Evolutionary conservation across 2,888 invertebrate species (phyloP).

Genomic region (Labia minor): DNA sequence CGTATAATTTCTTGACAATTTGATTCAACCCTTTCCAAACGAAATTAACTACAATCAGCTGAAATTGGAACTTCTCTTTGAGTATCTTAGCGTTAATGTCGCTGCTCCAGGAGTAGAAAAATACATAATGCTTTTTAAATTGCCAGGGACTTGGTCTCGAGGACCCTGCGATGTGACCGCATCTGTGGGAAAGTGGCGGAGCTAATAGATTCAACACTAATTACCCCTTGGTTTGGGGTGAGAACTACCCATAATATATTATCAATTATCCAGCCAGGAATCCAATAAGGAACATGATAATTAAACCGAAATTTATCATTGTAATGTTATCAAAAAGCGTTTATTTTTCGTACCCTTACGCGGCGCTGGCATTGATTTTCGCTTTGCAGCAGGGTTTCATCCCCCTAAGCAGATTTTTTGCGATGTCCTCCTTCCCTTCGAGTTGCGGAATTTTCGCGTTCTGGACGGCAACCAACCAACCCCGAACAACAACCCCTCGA

Average conservation of each 20-base stretch:
- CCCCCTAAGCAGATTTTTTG: conserved; percentile 13
- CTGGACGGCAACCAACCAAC: conserved; percentile 1
- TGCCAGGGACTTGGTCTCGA: not conserved
- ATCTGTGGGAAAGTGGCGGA: conserved; percentile 13
- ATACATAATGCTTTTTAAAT: conserved; percentile 7
- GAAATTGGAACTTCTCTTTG: not conserved
- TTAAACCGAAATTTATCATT: conserved; percentile 13
- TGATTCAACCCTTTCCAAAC: not conserved
- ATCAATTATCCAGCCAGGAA: conserved; percentile 13
- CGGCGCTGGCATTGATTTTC: conserved; percentile 8
- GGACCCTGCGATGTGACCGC: not conserved
- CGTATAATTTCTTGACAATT: not conserved
- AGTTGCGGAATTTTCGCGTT: not conserved
- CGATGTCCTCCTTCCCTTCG: conserved; percentile 1
- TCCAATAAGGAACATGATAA: conserved; percentile 13
- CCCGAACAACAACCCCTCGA: not conserved
- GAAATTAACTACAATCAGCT: too few species aligned
- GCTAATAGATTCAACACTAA: conserved; percentile 13
- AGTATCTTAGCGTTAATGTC: not conserved
- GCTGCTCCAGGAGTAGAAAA: not conserved
- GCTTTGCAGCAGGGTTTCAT: conserved; percentile 13
- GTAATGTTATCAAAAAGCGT: conserved; percentile 13
- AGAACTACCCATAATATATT: conserved; percentile 4
- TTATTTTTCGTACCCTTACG: conserved; percentile 13
- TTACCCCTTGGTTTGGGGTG: not conserved